A percentile compares a stretch with the other conserved stretches of the same genome.
phyloP scores from a whole-genome alignment of 2,888 invertebrate genomes.

The Teinopalpus imperialis region DNA sequence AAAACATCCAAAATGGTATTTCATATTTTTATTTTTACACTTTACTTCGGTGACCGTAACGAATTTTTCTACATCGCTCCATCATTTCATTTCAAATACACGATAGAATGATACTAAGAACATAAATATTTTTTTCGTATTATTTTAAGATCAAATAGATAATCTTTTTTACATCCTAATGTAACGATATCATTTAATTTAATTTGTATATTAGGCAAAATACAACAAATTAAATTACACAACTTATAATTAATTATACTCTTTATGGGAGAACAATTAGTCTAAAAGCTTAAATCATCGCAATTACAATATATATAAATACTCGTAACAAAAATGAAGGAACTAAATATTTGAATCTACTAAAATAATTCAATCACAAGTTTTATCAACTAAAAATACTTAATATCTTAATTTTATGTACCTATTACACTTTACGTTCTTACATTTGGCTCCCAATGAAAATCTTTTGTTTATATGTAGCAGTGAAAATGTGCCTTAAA shows the following conservation, averaged over 20 bases:
- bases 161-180: slow-evolving; percentile 82
- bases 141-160: slow-evolving; percentile 81
- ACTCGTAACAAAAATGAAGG: slow-evolving; percentile 77
- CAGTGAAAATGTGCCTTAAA: slow-evolving; percentile 28
- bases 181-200: slow-evolving; percentile 78
- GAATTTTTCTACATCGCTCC: slow-evolving; percentile 80
- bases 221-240: slow-evolving; percentile 79
- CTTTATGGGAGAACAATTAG: slow-evolving; percentile 74
- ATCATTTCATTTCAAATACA: slow-evolving; percentile 73
- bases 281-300: slow-evolving; percentile 65
- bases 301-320: slow-evolving; percentile 71
- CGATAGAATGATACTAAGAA: slow-evolving; percentile 78
- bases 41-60: slow-evolving; percentile 79
- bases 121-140: slow-evolving; percentile 81
- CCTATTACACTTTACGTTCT: slow-evolving; percentile 64
- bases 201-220: slow-evolving; percentile 77
- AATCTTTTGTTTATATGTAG: slow-evolving; percentile 35
- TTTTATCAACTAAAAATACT: slow-evolving; percentile 64
- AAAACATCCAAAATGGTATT: slow-evolving; percentile 69
- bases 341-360: slow-evolving; percentile 77
- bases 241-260: slow-evolving; percentile 75
- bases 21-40: slow-evolving; percentile 79
- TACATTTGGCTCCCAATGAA: slow-evolving; percentile 75
- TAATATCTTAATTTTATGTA: slow-evolving; percentile 61
- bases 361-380: slow-evolving; percentile 70